Base-by-base conservation (phyloP, 2,888 invertebrate genomes). In the Agonopterix subpropinquella region DNA sequence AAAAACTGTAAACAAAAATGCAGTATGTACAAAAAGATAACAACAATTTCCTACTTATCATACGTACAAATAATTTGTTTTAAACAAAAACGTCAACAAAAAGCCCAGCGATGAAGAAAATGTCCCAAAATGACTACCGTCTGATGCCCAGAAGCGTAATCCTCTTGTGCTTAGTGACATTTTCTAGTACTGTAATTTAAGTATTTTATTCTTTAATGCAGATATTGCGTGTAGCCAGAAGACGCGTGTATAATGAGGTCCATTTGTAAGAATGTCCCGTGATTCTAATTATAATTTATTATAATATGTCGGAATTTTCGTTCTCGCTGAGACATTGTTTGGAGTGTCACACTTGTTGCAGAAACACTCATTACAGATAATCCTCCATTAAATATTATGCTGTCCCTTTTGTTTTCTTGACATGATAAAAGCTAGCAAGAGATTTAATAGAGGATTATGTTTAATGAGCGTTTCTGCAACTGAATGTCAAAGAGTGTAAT, bases 201-300 rank as follows among this genome's bases (percentile, higher is more conserved):
- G 56, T 62, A 67, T 67, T 64, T 65, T 74, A 72, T 65, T 62
- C 60, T 61, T 67, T 75, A 75, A 78, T 75, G 61, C 64, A 55
- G 52, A 53, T 52, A 67, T 77, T 63, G 77, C 77, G 73, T 77
- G 78, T 28, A 28, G 28, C 28, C 28, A 57, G 56, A 49, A 39
- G 52, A 59, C 62, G 57, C 50, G 47, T 54, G 57, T 10, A 35
- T 64, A 56, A 62, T 65, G 51, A 51, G 50, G 56, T 56, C 50
- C 55, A 64, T 64, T 60, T 56, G 45, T 56, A 58, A n/a, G 61
- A 63, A 64, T 57, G 52, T 61, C 53, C 48, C 46, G 54, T 62
- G 62, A 62, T 62, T 57, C 58, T 53, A 49, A 53, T 51, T 53
- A 57, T 67, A 18, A 18, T n/a, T 15, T 28, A 28, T 28, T 28